A percentile compares a stretch with the other conserved stretches of the same genome.
These are phyloP conservation scores for Drosophila paucipuncta DNA, from an alignment of 2,888 invertebrate genomes.

Conservation along the genomic window DNA sequence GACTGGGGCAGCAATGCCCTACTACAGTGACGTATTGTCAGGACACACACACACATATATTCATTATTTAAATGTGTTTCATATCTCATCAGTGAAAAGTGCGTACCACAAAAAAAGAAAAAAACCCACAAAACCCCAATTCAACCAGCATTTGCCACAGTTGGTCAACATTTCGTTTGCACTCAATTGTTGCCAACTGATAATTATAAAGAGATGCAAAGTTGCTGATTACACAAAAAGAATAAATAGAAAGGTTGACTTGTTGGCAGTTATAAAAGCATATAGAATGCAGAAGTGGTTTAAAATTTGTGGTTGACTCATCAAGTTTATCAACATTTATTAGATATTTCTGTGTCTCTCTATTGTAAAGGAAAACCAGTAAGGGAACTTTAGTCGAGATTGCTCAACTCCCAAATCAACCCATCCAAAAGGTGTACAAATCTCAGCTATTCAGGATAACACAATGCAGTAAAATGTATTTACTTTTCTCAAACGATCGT, in stretches of 20 bases:
- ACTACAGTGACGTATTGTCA: background rate
- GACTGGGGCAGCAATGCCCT: background rate
- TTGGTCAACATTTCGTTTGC: constrained; percentile 20
- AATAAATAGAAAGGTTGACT: constrained; percentile 2
- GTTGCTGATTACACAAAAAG: constrained; percentile 8
- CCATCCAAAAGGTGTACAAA: accelerated
- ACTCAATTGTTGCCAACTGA: constrained; percentile 27
- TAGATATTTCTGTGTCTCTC: too few relatives aligned
- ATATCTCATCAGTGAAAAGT: constrained; percentile 51
- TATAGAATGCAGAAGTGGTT: background rate
- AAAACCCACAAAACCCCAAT: background rate
- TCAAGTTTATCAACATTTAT: background rate
- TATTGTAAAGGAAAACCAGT: too few relatives aligned
- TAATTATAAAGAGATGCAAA: constrained; percentile 27
- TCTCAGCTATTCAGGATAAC: too few relatives aligned
- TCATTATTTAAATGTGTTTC: constrained; percentile 63
- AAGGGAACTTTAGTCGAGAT: too few relatives aligned
- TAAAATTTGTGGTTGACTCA: background rate
- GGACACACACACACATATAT: constrained; percentile 12
- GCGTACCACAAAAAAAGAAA: constrained; percentile 6
- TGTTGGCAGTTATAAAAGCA: background rate
- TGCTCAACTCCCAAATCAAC: background rate
- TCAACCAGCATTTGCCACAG: constrained; percentile 34
- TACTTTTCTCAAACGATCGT: too few relatives aligned
- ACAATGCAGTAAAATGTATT: too few relatives aligned